Evolutionary conservation across 2,888 invertebrate species (phyloP).

Genomic region (Lasius fuliginosus): DNA sequence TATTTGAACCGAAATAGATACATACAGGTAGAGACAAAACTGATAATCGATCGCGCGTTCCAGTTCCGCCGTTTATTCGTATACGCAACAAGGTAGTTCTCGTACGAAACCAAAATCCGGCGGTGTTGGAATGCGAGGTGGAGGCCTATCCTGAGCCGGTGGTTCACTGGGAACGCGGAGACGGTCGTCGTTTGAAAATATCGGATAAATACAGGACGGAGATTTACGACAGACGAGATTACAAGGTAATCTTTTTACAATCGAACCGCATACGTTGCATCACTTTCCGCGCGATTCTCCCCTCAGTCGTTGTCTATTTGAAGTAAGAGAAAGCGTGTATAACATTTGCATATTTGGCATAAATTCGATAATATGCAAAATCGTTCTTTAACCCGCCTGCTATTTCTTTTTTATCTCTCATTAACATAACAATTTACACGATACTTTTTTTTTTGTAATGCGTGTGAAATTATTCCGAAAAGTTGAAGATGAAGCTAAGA

Average conservation of each 20-base stretch:
- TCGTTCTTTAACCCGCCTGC: background rate
- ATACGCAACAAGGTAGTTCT: conserved; percentile 93
- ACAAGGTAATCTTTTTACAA: conserved; percentile 83
- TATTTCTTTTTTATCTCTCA: background rate
- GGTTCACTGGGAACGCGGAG: conserved; percentile 94
- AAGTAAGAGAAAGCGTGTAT: background rate
- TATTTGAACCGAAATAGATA: background rate
- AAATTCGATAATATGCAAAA: background rate
- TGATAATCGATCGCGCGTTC: conserved; percentile 69
- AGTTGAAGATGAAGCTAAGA: conserved; percentile 93
- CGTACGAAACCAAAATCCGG: conserved; percentile 90
- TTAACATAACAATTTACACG: conserved; percentile 10
- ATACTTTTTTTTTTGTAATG: conserved; percentile 6
- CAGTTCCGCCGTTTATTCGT: conserved; percentile 94
- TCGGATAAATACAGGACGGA: conserved; percentile 90
- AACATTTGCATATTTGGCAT: background rate
- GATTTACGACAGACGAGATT: conserved; percentile 87
- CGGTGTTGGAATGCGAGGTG: conserved; percentile 93
- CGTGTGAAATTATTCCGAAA: conserved; percentile 25
- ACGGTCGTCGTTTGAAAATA: conserved; percentile 91
- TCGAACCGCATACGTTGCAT: background rate
- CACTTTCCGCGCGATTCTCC: background rate
- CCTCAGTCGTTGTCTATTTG: background rate
- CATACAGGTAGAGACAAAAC: background rate
- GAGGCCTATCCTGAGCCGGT: conserved; percentile 96